These are phyloP conservation scores for Dynastes maya DNA, from an alignment of 2,888 invertebrate genomes.

Conservation along the genomic window DNA sequence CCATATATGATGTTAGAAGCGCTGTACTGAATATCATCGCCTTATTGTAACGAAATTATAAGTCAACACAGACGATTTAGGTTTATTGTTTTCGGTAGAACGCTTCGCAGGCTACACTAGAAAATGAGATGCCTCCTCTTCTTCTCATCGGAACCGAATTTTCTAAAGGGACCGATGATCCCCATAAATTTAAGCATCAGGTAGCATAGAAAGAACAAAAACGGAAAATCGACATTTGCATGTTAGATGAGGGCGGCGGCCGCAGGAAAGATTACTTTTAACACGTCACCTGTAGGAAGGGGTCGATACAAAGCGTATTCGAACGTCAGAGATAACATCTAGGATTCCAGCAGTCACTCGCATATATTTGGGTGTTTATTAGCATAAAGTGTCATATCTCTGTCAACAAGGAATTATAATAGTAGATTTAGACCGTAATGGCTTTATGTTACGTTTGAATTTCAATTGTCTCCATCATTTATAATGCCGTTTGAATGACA, in stretches of 20 bases:
- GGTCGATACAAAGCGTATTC: conserved; percentile 54
- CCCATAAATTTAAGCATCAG: conserved; percentile 57
- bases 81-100: conserved; percentile 49
- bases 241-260: conserved; percentile 57
- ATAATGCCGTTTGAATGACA: conserved; percentile 29
- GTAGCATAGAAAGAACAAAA: conserved; percentile 56
- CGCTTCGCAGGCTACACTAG: conserved; percentile 24
- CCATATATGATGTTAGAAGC: conserved; percentile 25
- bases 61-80: conserved; percentile 49
- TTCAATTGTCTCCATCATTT: conserved; percentile 47
- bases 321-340: conserved; percentile 50
- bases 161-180: conserved; percentile 52
- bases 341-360: conserved; percentile 52
- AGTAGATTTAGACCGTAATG: conserved; percentile 49
- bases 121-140: conserved; percentile 34
- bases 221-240: conserved; percentile 59
- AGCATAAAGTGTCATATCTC: conserved; percentile 52
- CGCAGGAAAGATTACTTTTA: conserved; percentile 56
- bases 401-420: conserved; percentile 51
- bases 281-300: conserved; percentile 57
- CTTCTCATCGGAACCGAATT: conserved; percentile 38
- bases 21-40: conserved; percentile 48
- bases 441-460: conserved; percentile 48
- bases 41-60: conserved; percentile 47
- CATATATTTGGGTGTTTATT: conserved; percentile 49